Evolutionary conservation across 64 coral and sea anemone species (phyloP).

Genomic region (Montipora capricornis): DNA sequence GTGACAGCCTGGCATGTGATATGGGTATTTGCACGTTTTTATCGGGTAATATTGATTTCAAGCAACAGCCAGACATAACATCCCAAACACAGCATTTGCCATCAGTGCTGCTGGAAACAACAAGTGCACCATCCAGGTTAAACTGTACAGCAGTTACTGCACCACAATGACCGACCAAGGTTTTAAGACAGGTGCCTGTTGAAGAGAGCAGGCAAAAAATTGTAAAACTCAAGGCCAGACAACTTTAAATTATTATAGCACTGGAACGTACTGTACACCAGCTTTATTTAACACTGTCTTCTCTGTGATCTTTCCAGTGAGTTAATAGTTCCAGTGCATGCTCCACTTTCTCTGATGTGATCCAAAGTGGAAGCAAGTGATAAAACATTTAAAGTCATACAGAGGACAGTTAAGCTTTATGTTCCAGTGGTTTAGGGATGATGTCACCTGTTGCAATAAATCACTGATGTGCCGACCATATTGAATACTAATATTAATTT

Average conservation of each 20-base stretch:
- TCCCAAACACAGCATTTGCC: constrained; percentile 74
- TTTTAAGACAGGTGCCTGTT: constrained; percentile 74
- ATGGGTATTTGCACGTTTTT: background rate
- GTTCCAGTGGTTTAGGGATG: too few relatives aligned
- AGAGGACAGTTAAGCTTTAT: too few relatives aligned
- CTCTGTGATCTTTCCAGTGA: too few relatives aligned
- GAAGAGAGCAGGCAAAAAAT: background rate
- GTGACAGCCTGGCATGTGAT: constrained; percentile 74
- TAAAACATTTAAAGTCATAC: too few relatives aligned
- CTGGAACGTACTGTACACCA: too few relatives aligned
- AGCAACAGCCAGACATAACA: constrained; percentile 59
- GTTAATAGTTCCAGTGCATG: too few relatives aligned
- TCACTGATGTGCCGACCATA: too few relatives aligned
- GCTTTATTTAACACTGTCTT: too few relatives aligned
- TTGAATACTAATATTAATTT: too few relatives aligned
- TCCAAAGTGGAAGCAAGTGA: too few relatives aligned
- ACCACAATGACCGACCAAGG: constrained; percentile 64
- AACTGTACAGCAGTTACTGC: constrained; percentile 73
- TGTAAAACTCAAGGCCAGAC: background rate
- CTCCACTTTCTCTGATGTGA: too few relatives aligned
- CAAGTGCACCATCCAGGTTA: constrained; percentile 59
- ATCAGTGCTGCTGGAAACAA: constrained; percentile 71
- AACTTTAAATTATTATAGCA: background rate
- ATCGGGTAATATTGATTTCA: constrained; percentile 50
- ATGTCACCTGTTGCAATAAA: too few relatives aligned